These are phyloP conservation scores for Tauraco erythrolophus DNA, from an alignment of 2,113 vertebrate genomes.

Conservation along the genomic window DNA sequence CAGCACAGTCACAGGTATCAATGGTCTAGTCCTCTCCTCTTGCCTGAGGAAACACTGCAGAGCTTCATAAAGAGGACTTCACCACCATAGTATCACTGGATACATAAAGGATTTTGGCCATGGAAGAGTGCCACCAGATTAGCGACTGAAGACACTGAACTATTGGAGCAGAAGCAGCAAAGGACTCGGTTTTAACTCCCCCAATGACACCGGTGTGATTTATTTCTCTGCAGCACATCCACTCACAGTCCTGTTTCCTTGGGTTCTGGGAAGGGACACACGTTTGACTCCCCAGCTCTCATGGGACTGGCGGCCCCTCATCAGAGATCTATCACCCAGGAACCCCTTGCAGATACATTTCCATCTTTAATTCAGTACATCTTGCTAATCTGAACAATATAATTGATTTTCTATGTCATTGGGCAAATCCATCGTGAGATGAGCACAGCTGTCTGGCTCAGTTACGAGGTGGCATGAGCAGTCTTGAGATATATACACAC, in stretches of 20 bases:
- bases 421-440: neutral
- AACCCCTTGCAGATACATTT: neutral
- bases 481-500: neutral
- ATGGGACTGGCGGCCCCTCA: neutral
- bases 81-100: neutral
- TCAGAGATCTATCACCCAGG: neutral
- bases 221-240: neutral
- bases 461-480: neutral
- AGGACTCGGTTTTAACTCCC: neutral
- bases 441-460: slow-evolving; percentile 52
- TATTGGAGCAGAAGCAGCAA: neutral
- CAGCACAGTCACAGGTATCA: fast-evolving
- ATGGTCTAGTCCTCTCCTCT: neutral
- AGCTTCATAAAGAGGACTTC: neutral
- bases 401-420: slow-evolving; percentile 4
- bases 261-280: neutral
- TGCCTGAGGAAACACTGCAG: neutral
- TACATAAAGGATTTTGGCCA: neutral
- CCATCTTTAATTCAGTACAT: neutral
- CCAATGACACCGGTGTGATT: neutral
- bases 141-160: fast-evolving
- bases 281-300: neutral
- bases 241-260: neutral
- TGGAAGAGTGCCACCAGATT: neutral
- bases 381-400: slow-evolving; percentile 25